Percentiles rank a stretch among this genome's conserved stretches.
phyloP scores from a whole-genome alignment of 2,113 vertebrate genomes.

The Eubucco bourcierii region DNA sequence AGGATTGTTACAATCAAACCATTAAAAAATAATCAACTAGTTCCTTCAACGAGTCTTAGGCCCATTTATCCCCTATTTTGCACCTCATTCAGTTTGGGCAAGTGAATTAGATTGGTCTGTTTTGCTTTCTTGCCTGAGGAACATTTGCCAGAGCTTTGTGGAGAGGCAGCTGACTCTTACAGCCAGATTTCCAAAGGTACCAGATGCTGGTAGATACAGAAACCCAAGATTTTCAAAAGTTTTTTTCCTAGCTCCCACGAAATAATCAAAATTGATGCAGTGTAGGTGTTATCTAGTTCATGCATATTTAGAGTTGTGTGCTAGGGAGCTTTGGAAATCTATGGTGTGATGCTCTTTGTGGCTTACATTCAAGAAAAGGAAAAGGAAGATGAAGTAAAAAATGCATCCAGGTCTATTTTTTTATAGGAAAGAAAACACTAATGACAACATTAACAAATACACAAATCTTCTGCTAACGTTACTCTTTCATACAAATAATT shows the following conservation, averaged over 20 bases:
- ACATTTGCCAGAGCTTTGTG: not conserved
- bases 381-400: not conserved
- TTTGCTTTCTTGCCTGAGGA: constrained; percentile 19
- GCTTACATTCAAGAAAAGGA: not conserved
- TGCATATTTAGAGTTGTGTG: not conserved
- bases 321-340: not conserved
- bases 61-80: constrained; percentile 27
- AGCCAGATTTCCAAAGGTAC: constrained; percentile 10
- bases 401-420: not conserved
- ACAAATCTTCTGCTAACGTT: constrained; percentile 6
- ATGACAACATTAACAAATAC: not conserved
- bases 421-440: not conserved
- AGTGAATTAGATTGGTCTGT: not conserved
- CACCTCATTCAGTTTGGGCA: constrained; percentile 1
- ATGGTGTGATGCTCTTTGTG: not conserved
- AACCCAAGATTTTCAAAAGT: not conserved
- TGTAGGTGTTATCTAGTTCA: not conserved
- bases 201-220: not conserved
- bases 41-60: not conserved
- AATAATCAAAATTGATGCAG: not conserved
- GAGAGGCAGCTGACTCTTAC: not conserved
- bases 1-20: not conserved
- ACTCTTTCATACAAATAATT: not conserved
- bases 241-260: not conserved
- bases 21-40: not conserved